These are phyloP conservation scores for Sebastes reedi DNA, from an alignment of 2,797 vertebrate species.

Conservation along the genomic window DNA sequence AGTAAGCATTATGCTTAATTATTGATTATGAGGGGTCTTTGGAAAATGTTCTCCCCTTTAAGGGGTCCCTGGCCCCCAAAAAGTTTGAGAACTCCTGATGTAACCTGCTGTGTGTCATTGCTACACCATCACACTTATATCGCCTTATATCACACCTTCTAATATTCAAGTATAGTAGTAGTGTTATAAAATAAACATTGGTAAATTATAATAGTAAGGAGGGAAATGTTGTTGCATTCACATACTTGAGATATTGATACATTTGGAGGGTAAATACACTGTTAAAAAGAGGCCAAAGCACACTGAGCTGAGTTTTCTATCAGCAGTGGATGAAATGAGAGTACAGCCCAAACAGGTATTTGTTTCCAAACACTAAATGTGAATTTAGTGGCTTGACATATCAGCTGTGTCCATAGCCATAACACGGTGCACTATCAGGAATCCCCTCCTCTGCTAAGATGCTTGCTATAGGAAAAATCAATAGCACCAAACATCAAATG, in stretches of 20 bases:
- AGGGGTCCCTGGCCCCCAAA: too few relatives aligned
- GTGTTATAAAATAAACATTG: constrained; percentile 11
- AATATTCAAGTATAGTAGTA: constrained; percentile 61
- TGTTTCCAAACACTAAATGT: constrained; percentile 26
- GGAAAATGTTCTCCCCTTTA: too few relatives aligned
- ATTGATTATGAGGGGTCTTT: too few relatives aligned
- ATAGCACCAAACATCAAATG: constrained; percentile 39
- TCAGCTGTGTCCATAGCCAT: neutral
- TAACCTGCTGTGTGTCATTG: neutral
- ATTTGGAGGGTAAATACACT: neutral
- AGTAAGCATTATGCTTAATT: too few relatives aligned
- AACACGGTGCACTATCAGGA: constrained; percentile 17
- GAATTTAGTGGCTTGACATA: constrained; percentile 13
- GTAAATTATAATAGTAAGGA: neutral
- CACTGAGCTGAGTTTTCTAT: constrained; percentile 6
- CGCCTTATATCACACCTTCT: constrained; percentile 13
- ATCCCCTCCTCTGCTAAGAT: neutral
- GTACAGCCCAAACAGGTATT: constrained; percentile 1
- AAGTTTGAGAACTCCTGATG: too few relatives aligned
- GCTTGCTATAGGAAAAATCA: constrained; percentile 45
- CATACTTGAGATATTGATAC: constrained; percentile 10
- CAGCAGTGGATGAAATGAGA: neutral
- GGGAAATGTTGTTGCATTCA: constrained; percentile 13
- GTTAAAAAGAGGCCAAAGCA: neutral
- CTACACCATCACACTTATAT: neutral